phyloP scores from a whole-genome alignment of 1,140 invertebrate genomes.

The Ruditapes philippinarum region DNA sequence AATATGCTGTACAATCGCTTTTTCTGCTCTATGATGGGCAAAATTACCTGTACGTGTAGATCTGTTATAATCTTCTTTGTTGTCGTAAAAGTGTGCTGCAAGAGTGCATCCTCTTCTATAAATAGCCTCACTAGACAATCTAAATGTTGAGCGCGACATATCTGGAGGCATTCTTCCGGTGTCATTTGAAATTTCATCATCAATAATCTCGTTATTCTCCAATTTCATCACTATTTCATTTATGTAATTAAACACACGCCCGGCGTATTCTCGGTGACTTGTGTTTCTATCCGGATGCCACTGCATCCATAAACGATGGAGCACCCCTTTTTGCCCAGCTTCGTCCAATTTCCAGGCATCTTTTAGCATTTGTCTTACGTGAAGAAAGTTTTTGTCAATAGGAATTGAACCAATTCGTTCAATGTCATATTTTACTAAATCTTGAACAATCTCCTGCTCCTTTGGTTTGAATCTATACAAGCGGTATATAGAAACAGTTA shows the following conservation, averaged over 20 bases:
- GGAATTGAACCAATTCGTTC: slow-evolving; percentile 5
- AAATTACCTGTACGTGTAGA: too few species aligned
- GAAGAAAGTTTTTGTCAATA: slow-evolving; percentile 49
- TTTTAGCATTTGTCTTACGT: slow-evolving; percentile 13
- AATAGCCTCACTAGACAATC: too few species aligned
- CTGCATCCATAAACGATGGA: slow-evolving; percentile 80
- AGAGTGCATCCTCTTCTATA: too few species aligned
- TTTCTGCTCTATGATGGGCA: too few species aligned
- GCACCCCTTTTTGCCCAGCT: slow-evolving; percentile 74
- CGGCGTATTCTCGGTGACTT: slow-evolving; percentile 75
- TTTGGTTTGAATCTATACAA: slow-evolving; percentile 22
- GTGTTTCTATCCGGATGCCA: slow-evolving; percentile 86
- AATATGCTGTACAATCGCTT: too few species aligned
- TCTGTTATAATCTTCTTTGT: too few species aligned
- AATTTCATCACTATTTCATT: slow-evolving; percentile 62
- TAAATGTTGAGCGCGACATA: too few species aligned
- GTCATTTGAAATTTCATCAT: background rate
- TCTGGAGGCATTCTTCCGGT: background rate
- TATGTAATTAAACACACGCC: slow-evolving; percentile 77
- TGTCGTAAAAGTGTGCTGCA: too few species aligned
- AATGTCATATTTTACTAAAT: slow-evolving; percentile 20
- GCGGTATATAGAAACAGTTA: slow-evolving; percentile 53
- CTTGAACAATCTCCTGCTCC: slow-evolving; percentile 7
- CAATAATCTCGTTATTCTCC: slow-evolving; percentile 55
- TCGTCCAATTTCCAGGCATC: slow-evolving; percentile 74